These are phyloP conservation scores for Cervus canadensis DNA, from an alignment of 2,113 vertebrate genomes.

Conservation along the genomic window DNA sequence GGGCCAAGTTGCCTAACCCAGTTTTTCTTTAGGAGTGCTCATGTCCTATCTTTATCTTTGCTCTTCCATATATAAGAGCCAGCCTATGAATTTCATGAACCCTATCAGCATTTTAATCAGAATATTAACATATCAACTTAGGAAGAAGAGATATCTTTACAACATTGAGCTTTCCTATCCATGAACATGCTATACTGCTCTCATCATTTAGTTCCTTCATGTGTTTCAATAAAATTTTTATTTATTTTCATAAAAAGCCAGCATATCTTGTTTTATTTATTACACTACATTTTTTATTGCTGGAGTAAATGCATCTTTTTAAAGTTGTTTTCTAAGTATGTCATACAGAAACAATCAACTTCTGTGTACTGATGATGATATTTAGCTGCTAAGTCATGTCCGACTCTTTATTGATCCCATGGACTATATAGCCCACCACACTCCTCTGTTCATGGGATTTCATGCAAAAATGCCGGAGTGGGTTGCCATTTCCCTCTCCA, in stretches of 20 bases:
- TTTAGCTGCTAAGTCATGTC: not conserved
- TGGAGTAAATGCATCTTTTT: not conserved
- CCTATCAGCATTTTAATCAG: not conserved
- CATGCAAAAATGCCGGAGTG: not conserved
- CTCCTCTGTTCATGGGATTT: not conserved
- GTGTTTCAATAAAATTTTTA: not conserved
- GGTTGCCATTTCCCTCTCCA: not conserved
- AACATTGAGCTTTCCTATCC: not conserved
- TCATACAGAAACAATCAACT: not conserved
- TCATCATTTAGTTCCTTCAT: not conserved
- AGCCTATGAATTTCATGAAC: not conserved
- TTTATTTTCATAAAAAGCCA: not conserved
- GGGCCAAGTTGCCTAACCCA: not conserved
- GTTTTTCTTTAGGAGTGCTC: not conserved
- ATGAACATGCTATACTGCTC: not conserved
- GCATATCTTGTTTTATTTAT: not conserved
- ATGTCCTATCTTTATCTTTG: not conserved
- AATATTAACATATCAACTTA: not conserved
- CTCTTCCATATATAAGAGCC: not conserved
- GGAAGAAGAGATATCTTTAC: not conserved
- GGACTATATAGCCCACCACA: not conserved
- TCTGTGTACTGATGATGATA: not conserved
- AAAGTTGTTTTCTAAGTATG: not conserved
- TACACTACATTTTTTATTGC: not conserved
- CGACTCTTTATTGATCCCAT: not conserved